Conservation (phyloP, 1,140 invertebrate species). For the Neoseiulus cucumeris region DNA sequence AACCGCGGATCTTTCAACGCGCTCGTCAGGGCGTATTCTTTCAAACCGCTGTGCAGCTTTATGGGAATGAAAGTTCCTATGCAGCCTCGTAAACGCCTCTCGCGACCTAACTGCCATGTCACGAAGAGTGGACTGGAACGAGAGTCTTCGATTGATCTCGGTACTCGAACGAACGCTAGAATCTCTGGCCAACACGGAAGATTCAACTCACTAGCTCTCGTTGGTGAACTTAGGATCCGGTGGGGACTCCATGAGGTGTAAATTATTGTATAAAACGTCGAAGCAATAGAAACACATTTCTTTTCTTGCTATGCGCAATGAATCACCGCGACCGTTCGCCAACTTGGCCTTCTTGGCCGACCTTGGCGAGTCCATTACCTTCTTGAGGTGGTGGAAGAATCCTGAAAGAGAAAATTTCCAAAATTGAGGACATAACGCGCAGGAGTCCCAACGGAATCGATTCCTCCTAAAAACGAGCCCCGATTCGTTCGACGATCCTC, state of each 20-base stretch:
- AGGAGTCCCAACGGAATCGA: no score
- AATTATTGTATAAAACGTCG: constrained; percentile 80
- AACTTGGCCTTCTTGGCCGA: constrained; percentile 7
- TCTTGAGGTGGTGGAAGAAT: constrained; percentile 6
- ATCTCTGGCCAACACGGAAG: no score
- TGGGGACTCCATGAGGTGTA: constrained; percentile 74
- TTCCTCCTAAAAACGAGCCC: no score
- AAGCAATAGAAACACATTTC: constrained; percentile 98
- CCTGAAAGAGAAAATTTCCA: not conserved
- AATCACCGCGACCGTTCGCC: not conserved
- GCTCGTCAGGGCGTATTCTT: constrained; percentile 92
- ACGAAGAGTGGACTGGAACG: constrained; percentile 84
- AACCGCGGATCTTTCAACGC: constrained; percentile 94
- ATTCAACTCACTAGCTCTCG: constrained; percentile 87
- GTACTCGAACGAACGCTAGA: no score
- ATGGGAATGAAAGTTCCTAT: constrained; percentile 89
- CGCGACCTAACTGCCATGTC: constrained; percentile 91
- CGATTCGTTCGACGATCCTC: no score
- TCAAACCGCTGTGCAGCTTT: constrained; percentile 70
- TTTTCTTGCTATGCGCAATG: not conserved
- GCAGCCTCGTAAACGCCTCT: constrained; percentile 70
- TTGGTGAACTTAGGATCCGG: constrained; percentile 74
- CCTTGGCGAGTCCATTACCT: not conserved
- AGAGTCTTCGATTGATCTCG: no score
- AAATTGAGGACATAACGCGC: no score